Percentiles rank a stretch among this genome's conserved stretches.
These are phyloP conservation scores for Druon quercuslanigerum DNA, from an alignment of 1,140 invertebrate species.

Conservation along the genomic window DNA sequence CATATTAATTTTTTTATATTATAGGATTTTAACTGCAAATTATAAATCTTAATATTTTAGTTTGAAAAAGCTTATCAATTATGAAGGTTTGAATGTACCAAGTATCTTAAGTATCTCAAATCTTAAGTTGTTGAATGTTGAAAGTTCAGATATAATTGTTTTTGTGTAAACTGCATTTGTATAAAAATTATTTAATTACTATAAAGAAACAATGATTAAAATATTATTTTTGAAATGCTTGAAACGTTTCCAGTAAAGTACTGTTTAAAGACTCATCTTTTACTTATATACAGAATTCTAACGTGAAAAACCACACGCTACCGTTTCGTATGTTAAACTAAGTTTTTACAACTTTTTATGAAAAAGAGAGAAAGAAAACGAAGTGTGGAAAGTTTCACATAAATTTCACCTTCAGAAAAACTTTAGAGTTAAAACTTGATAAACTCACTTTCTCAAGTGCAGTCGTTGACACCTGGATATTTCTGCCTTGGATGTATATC, in stretches of 20 bases:
- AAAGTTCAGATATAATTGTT: no score
- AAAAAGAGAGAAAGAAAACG: conserved; percentile 1
- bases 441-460: conserved; percentile 27
- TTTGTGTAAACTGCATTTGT: no score
- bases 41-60: no score
- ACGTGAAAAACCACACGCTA: not conserved
- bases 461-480: conserved; percentile 27
- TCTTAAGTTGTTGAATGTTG: no score
- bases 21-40: no score
- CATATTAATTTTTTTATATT: no score
- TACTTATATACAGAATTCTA: not conserved
- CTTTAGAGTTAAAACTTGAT: conserved; percentile 26
- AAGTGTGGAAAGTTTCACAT: conserved; percentile 26
- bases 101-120: no score
- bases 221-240: no score
- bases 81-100: no score
- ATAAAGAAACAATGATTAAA: no score
- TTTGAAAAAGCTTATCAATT: no score
- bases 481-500: not conserved
- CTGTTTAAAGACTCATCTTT: not conserved
- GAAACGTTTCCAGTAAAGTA: not conserved
- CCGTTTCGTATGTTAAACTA: not conserved
- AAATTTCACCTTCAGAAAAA: conserved; percentile 31
- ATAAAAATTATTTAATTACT: no score
- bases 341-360: not conserved